Conservation (phyloP, 2,113 vertebrate genomes). For the Prolemur simus region DNA sequence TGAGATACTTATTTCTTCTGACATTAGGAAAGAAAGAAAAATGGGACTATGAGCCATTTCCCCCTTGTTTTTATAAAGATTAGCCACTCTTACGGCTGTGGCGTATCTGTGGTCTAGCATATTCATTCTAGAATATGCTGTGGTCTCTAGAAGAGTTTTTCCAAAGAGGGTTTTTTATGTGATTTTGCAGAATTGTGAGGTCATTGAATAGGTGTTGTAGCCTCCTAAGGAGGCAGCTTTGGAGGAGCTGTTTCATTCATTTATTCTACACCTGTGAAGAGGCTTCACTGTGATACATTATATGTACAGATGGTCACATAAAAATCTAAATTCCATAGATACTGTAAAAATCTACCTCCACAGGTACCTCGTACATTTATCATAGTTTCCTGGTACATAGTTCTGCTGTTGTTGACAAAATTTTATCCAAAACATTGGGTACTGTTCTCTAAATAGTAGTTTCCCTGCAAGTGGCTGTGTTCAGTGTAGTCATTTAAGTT, state of each 20-base stretch:
- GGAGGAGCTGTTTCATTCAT: not conserved
- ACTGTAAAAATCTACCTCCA: not conserved
- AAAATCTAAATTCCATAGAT: not conserved
- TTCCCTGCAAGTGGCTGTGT: not conserved
- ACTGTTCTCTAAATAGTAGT: not conserved
- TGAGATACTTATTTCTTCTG: not conserved
- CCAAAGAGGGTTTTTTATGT: not conserved
- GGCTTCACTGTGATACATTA: fast-evolving
- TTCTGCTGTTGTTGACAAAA: not conserved
- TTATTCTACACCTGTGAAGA: not conserved
- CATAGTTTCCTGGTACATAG: not conserved
- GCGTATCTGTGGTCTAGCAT: too few species aligned
- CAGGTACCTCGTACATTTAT: fast-evolving
- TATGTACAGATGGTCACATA: not conserved
- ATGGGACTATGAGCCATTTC: not conserved
- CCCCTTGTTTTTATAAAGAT: not conserved
- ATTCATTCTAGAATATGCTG: not conserved
- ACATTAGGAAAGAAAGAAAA: not conserved
- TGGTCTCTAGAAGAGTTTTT: not conserved
- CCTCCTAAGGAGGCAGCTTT: not conserved
- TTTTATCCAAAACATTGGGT: not conserved
- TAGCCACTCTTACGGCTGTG: not conserved
- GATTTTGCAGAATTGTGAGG: not conserved
- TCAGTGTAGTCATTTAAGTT: not conserved
- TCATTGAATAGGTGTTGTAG: not conserved